Conservation (phyloP, 2,888 invertebrate species). For the Stegana nigrithorax region DNA sequence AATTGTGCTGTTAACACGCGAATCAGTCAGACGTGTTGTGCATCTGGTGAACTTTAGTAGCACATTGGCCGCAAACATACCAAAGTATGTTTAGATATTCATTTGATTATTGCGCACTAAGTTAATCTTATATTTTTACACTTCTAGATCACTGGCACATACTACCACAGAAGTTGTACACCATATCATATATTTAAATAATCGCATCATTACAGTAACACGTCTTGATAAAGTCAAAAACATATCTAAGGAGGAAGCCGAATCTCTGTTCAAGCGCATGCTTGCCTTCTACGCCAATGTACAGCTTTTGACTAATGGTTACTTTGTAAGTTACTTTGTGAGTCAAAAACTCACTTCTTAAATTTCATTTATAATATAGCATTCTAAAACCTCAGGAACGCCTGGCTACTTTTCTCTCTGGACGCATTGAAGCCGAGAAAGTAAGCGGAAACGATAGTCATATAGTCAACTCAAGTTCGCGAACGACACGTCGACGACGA, state of each 20-base stretch:
- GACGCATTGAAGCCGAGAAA: conserved; percentile 75
- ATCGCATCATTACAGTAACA: conserved; percentile 75
- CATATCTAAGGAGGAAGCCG: conserved; percentile 71
- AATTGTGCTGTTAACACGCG: conserved; percentile 80
- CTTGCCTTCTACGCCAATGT: conserved; percentile 57
- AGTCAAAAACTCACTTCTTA: background rate
- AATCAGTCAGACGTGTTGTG: conserved; percentile 81
- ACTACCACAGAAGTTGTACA: conserved; percentile 71
- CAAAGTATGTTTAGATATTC: conserved; percentile 70
- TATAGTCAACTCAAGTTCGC: conserved; percentile 34
- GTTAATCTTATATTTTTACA: background rate
- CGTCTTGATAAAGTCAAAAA: conserved; percentile 73
- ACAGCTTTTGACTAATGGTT: conserved; percentile 57
- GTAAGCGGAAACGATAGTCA: conserved; percentile 61
- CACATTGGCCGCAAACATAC: conserved; percentile 72
- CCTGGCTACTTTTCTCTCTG: conserved; percentile 75
- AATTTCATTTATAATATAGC: background rate
- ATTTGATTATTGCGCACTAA: background rate
- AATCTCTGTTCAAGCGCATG: conserved; percentile 58
- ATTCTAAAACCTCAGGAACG: conserved; percentile 75
- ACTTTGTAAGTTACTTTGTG: conserved; percentile 62
- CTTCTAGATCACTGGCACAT: conserved; percentile 70
- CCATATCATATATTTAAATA: conserved; percentile 73
- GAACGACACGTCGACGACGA: conserved; percentile 44
- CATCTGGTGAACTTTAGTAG: conserved; percentile 82